Percentiles rank a stretch among this genome's conserved stretches.
These are phyloP conservation scores for Ceramica pisi DNA, from an alignment of 2,888 invertebrate genomes.

Conservation along the genomic window DNA sequence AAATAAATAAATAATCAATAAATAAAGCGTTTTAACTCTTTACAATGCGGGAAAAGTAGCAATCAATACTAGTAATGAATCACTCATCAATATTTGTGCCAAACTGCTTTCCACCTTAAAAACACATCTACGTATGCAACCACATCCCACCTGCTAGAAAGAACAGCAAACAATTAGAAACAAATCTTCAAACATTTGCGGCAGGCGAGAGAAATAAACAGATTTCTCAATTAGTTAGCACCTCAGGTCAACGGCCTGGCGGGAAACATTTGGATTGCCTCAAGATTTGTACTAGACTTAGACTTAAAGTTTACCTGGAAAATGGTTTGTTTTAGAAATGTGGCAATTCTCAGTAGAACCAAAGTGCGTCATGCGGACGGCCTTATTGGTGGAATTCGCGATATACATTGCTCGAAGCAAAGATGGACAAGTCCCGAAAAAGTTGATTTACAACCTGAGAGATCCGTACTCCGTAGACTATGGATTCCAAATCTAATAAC, in stretches of 20 bases:
- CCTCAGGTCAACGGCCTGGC: slow-evolving; percentile 18
- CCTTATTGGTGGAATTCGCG: too few relatives aligned
- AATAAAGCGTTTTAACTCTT: too few relatives aligned
- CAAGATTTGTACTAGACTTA: slow-evolving; percentile 4
- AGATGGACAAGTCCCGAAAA: too few relatives aligned
- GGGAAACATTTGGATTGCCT: slow-evolving; percentile 19
- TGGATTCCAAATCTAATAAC: too few relatives aligned
- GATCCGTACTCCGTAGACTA: too few relatives aligned
- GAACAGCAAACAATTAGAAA: slow-evolving; percentile 37
- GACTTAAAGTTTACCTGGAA: background rate
- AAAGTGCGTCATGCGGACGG: background rate
- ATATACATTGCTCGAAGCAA: too few relatives aligned
- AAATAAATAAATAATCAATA: too few relatives aligned
- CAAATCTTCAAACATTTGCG: slow-evolving; percentile 35
- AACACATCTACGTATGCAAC: background rate
- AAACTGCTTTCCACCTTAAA: background rate
- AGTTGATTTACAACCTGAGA: too few relatives aligned
- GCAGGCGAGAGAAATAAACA: slow-evolving; percentile 29
- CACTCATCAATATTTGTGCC: background rate
- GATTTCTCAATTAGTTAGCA: slow-evolving; percentile 49
- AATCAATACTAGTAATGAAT: background rate
- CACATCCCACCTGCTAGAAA: slow-evolving; percentile 8
- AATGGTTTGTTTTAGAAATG: background rate
- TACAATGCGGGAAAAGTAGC: background rate
- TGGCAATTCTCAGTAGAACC: background rate